These are phyloP conservation scores for Falcunculus frontatus DNA, from an alignment of 2,113 vertebrate genomes.

Conservation along the genomic window DNA sequence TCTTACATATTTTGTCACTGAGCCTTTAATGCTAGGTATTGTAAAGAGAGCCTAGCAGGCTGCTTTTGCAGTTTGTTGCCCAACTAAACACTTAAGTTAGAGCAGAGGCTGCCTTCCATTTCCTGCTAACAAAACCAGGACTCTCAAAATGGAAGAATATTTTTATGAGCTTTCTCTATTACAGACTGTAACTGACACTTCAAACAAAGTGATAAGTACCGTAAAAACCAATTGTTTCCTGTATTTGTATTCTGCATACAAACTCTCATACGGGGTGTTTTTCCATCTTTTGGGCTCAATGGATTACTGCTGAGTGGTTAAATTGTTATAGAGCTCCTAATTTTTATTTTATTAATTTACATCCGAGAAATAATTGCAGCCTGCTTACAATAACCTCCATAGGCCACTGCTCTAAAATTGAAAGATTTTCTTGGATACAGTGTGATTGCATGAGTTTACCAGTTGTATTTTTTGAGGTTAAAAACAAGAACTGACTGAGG, in stretches of 20 bases:
- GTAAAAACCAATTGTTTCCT: neutral
- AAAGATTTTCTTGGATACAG: neutral
- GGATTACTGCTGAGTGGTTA: neutral
- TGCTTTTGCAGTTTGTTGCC: neutral
- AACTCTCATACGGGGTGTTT: rapidly evolving
- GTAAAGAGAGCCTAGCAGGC: neutral
- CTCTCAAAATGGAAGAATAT: neutral
- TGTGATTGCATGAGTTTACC: rapidly evolving
- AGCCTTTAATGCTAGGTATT: neutral
- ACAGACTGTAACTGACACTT: neutral
- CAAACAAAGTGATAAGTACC: neutral
- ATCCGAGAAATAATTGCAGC: neutral
- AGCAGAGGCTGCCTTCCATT: neutral
- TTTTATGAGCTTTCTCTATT: neutral
- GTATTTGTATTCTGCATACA: neutral
- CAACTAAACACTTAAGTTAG: neutral
- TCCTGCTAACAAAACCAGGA: neutral
- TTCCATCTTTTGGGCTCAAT: neutral
- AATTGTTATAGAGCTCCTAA: neutral
- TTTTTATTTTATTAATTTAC: neutral
- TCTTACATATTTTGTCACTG: neutral
- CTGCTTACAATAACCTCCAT: neutral
- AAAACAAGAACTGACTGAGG: neutral
- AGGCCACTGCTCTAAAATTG: neutral
- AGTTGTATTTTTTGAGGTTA: neutral